Percentiles rank a stretch among this genome's conserved stretches.
Conservation (phyloP, 2,888 invertebrate genomes). For the Tholera decimalis region DNA sequence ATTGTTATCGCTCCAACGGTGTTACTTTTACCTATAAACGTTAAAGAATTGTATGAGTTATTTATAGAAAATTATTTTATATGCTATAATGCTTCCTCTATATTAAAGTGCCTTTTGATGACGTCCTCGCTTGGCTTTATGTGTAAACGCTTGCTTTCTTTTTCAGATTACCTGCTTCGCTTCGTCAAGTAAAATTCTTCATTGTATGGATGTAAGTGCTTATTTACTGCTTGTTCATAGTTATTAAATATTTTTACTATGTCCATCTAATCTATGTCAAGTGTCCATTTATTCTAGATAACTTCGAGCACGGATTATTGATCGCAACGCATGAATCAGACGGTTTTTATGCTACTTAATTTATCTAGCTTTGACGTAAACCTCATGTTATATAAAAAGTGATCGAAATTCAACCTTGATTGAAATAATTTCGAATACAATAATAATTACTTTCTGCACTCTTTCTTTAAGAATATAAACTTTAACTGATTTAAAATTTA, state of each 20-base stretch:
- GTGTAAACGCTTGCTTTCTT: constrained; percentile 67
- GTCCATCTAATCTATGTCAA: constrained; percentile 31
- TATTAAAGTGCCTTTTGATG: constrained; percentile 41
- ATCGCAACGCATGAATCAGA: constrained; percentile 17
- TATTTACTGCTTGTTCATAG: constrained; percentile 46
- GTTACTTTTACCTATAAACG: not conserved
- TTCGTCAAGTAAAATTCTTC: constrained; percentile 64
- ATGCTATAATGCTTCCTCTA: constrained; percentile 28
- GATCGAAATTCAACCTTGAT: no score
- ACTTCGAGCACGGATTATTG: constrained; percentile 33
- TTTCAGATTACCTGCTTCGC: constrained; percentile 69
- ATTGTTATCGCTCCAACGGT: not conserved
- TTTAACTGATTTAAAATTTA: no score
- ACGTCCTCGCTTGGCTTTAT: constrained; percentile 57
- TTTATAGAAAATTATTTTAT: constrained; percentile 12
- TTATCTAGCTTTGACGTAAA: constrained; percentile 3
- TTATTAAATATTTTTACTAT: constrained; percentile 31
- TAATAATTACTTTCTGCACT: no score
- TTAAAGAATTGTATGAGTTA: constrained; percentile 16
- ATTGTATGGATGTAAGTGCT: constrained; percentile 74
- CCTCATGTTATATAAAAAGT: not conserved
- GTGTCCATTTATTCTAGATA: constrained; percentile 37
- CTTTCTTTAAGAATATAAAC: no score
- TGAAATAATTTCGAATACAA: no score
- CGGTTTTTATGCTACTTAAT: constrained; percentile 21